Evolutionary conservation across 2,888 invertebrate species (phyloP), one percentile per base, ranked within the genome.

Genomic region (Apamea monoglypha): DNA sequence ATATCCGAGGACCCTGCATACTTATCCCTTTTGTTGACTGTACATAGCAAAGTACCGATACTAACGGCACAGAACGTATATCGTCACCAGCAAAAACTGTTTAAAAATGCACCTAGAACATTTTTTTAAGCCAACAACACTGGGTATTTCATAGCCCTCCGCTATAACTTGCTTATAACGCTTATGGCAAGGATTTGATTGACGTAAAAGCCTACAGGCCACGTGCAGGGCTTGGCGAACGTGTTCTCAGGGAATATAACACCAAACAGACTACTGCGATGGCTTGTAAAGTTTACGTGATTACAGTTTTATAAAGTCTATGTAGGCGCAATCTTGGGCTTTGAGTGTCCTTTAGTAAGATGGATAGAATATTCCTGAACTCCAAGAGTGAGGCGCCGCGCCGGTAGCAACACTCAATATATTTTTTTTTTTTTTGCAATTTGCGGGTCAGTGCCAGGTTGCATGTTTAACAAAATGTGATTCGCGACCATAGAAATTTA

Each of bases 101-200:
- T 32, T 25, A 16, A 32, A 68, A 25, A 36, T n/a, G 3, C 6
- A 12, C 18, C 0, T 7, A n/a, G 6, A 12, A 1, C 18, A n/a
- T n/a, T 53, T 25, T 18, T 40, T 40, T 8, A n/a, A 14, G 12
- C 25, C 32, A 32, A 40, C 21, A 36, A 40, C 2, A 16, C 4
- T 82, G 74, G 59, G 59, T 8, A 44, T 76, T 75, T 81, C 29
- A n/a, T 44, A 59, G 86, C 88, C 81, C 61, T 7, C 21, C 29
- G 44, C 76, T 73, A 83, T 82, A 83, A 87, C 84, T 87, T 82
- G 81, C 88, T 88, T 73, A 79, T 80, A 82, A 86, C 78, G 86
- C 88, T 83, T 89, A 90, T 88, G 84, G 85, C 88, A 85, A 88
- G 84, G 82, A 88, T 92, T 91, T 92, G 92, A 92, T 92, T 91